Evolutionary conservation across 2,113 vertebrate species (phyloP).

Genomic region (Peromyscus polionotus): DNA sequence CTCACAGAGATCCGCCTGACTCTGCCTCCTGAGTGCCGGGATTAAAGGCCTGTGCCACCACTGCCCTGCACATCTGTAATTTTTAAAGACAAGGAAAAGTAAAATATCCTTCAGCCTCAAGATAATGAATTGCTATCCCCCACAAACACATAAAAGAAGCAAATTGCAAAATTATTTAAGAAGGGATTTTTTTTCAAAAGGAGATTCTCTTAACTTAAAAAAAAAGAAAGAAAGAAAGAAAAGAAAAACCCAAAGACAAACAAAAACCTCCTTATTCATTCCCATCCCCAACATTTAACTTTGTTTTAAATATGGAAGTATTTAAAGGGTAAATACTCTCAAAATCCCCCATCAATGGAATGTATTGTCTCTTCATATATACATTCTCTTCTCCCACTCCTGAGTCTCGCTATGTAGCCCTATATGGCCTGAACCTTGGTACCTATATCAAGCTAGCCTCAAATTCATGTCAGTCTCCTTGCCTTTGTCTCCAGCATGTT

Average conservation of each 20-base stretch:
- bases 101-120: constrained; percentile 3
- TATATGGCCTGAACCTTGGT: not conserved
- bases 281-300: not conserved
- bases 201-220: not conserved
- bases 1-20: not conserved
- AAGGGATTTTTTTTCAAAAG: not conserved
- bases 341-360: constrained; percentile 43
- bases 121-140: not conserved
- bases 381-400: not conserved
- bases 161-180: constrained; percentile 14
- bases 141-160: not conserved
- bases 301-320: constrained; percentile 9
- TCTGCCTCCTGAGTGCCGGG: not conserved
- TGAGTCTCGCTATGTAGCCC: not conserved
- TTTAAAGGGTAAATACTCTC: constrained; percentile 4
- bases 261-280: not conserved
- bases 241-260: not conserved
- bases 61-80: not conserved
- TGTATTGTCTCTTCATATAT: not conserved
- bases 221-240: not conserved
- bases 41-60: not conserved
- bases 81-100: constrained; percentile 25
- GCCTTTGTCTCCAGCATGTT: not conserved
- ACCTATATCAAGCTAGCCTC: not conserved
- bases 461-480: not conserved